A percentile compares a stretch with the other conserved stretches of the same genome.
Conservation (phyloP, 1,140 invertebrate species). For the Marisa cornuarietis region DNA sequence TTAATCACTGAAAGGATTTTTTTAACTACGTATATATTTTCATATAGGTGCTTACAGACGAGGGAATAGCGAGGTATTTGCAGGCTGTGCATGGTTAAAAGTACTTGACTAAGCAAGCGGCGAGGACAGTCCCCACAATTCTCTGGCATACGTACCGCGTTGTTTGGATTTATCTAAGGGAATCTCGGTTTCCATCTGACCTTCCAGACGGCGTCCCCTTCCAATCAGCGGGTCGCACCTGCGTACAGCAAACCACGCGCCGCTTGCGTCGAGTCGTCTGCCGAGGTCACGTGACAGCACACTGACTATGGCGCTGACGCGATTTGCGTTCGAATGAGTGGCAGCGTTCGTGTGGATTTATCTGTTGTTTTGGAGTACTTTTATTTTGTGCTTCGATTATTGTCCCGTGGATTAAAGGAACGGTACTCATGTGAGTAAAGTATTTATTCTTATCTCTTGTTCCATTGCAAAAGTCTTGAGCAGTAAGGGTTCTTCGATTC, state of each 20-base stretch:
- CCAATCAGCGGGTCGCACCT: background rate
- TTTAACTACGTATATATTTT: background rate
- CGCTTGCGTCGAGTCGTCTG: background rate
- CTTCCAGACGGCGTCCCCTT: background rate
- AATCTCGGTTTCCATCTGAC: background rate
- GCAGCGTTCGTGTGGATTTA: background rate
- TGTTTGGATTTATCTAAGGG: background rate
- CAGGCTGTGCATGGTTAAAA: background rate
- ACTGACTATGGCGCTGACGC: constrained; percentile 4
- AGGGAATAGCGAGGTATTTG: background rate
- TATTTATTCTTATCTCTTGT: background rate
- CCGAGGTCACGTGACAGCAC: background rate
- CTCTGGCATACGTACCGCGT: background rate
- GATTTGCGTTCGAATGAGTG: constrained; percentile 9
- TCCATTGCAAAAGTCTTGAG: background rate
- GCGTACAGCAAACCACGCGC: background rate
- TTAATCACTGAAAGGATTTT: no score
- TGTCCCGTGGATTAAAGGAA: background rate
- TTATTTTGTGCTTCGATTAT: background rate
- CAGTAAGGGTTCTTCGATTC: background rate
- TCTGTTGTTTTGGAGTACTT: background rate
- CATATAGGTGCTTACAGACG: background rate
- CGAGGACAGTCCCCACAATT: background rate
- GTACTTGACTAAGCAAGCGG: no score
- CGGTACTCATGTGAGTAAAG: background rate